Evolutionary conservation across 2,113 vertebrate species (phyloP), one percentile per base, ranked within the genome.

Genomic region (Aix galericulata): DNA sequence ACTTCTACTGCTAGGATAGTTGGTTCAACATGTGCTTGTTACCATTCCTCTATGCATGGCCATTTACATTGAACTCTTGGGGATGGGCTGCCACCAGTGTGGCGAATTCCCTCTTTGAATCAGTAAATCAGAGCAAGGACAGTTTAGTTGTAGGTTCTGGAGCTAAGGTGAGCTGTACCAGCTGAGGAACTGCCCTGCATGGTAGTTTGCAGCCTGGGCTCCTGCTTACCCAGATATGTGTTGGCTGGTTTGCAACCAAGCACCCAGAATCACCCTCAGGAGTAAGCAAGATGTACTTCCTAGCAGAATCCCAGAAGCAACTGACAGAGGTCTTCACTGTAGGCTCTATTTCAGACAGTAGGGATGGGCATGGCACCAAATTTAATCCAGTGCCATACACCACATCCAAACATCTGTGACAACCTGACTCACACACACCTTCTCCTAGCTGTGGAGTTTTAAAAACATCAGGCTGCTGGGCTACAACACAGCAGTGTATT

Each of bases 351-450:
- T 8, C 40, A 7, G 62, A 34, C 25, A 18, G 1, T 3, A 15
- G 0, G 7, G 63, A 42, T 53, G 36, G 82, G 42, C 50, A 16
- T 1, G 9, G 75, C 50, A 77, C 20, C 63, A 46, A n/a, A 48
- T 58, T 34, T 29, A 48, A 14, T 44, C 34, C 66, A 59, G 13
- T 11, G 82, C 86, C 48, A 2, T n/a, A 44, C 72, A 44, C 72
- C 48, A 21, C 0, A 0, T 56, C 67, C 71, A 42, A 9, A 20
- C 32, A 21, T 3, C 11, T 13, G 16, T 27, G 66, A 8, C 40
- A 46, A 15, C 9, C 76, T 17, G 16, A 21, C 42, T 62, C 1
- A 4, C 14, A 2, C 0, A 0, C 26, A 17, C 44, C 46, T 46
- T 16, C 27, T 62, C 42, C 27, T 22, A 68, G 78, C 55, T 25